These are phyloP conservation scores for Gymnarchus niloticus DNA, from an alignment of 2,113 vertebrate genomes.

Conservation along the genomic window DNA sequence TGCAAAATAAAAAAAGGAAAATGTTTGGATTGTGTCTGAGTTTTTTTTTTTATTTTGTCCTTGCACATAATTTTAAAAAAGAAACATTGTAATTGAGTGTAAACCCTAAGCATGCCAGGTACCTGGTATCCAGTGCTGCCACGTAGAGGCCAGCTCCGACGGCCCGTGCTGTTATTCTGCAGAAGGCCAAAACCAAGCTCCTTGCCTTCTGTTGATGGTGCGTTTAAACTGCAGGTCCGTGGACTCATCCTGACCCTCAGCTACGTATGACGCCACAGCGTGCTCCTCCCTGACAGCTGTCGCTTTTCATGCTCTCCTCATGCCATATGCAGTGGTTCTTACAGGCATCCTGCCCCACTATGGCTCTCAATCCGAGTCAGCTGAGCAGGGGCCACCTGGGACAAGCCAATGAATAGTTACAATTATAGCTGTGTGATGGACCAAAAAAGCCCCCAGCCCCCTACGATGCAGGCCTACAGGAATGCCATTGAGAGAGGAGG, in stretches of 20 bases:
- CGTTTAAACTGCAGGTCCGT: neutral
- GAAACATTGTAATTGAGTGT: too few relatives aligned
- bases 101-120: neutral
- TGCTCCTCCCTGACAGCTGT: neutral
- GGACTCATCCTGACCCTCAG: neutral
- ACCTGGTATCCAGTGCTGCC: neutral
- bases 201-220: neutral
- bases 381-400: neutral
- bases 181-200: neutral
- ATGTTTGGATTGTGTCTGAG: neutral
- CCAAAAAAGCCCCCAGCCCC: neutral
- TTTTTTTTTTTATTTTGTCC: neutral
- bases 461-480: neutral
- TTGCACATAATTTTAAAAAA: neutral
- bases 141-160: too few relatives aligned
- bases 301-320: neutral
- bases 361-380: neutral
- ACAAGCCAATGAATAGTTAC: neutral
- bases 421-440: neutral
- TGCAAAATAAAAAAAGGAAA: conserved; percentile 38
- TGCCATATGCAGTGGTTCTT: neutral
- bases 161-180: too few relatives aligned
- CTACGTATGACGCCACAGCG: neutral
- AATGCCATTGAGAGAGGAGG: neutral
- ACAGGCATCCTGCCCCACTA: neutral